These are phyloP conservation scores for Notodonta ziczac DNA, from an alignment of 2,888 invertebrate species.

Conservation along the genomic window DNA sequence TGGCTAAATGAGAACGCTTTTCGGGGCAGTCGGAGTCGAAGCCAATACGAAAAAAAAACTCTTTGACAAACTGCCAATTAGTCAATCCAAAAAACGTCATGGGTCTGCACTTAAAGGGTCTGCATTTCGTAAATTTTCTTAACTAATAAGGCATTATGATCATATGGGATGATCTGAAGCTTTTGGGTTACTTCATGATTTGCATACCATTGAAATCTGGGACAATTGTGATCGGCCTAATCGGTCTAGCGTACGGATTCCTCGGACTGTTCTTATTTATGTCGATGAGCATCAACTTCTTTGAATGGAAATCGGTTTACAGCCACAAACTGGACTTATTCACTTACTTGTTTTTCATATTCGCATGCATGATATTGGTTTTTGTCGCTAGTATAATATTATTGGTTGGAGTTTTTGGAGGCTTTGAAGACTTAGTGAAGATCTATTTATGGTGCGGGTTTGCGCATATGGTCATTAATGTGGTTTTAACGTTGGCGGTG, in stretches of 20 bases:
- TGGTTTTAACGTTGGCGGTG: conserved; percentile 30
- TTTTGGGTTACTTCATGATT: conserved; percentile 26
- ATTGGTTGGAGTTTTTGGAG: conserved; percentile 33
- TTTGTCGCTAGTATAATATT: conserved; percentile 42
- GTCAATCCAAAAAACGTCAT: no score
- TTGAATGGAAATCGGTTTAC: conserved; percentile 42
- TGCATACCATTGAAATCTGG: conserved; percentile 47
- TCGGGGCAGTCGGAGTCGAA: no score
- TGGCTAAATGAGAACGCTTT: no score
- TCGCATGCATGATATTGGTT: conserved; percentile 26
- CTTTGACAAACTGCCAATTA: no score
- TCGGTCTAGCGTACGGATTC: conserved; percentile 45
- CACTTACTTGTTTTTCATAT: conserved; percentile 34
- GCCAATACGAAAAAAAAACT: no score
- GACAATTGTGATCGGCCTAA: conserved; percentile 31
- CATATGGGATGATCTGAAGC: conserved; percentile 13
- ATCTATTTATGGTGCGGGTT: conserved; percentile 43
- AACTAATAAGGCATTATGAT: conserved; percentile 4
- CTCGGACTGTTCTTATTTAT: conserved; percentile 38
- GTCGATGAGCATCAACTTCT: conserved; percentile 36
- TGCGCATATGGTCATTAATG: conserved; percentile 40
- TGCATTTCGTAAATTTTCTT: neutral
- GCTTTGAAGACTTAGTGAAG: conserved; percentile 27
- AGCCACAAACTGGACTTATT: conserved; percentile 42
- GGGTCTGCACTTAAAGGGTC: no score